Conservation (phyloP, 1,140 invertebrate species). For the Amphibalanus amphitrite region DNA sequence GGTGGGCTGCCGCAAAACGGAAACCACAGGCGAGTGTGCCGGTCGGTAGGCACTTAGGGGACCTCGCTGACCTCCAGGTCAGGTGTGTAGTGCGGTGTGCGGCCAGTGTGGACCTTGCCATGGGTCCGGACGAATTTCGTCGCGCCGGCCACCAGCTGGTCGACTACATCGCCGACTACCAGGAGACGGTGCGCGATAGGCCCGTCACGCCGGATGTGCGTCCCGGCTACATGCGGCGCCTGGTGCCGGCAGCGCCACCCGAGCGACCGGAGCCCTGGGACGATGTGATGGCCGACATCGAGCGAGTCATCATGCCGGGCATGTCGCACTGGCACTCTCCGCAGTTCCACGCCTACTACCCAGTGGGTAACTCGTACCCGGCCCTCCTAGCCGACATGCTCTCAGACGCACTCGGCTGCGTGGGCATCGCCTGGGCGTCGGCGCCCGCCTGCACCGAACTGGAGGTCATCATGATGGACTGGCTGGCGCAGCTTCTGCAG, state of each 20-base stretch:
- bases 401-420: conserved; percentile 77
- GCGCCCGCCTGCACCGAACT: conserved; percentile 95
- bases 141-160: not conserved
- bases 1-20: no score
- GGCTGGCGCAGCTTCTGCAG: conserved; percentile 87
- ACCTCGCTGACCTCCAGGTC: no score
- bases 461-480: conserved; percentile 92
- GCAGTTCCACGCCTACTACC: conserved; percentile 94
- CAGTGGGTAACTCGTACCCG: conserved; percentile 89
- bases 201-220: conserved; percentile 59
- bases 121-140: no score
- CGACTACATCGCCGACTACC: not conserved
- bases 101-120: no score
- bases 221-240: conserved; percentile 61
- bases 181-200: conserved; percentile 27
- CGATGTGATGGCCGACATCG: conserved; percentile 72
- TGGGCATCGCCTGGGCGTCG: conserved; percentile 70
- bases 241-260: conserved; percentile 68
- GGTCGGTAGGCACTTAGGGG: no score
- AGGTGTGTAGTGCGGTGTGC: no score
- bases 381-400: conserved; percentile 92
- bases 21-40: no score
- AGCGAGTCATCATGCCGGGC: no score
- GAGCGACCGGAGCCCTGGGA: conserved; percentile 66
- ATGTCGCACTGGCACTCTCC: conserved; percentile 89